phyloP scores from a whole-genome alignment of 2,113 vertebrate species.

The Tonatia bakeri region DNA sequence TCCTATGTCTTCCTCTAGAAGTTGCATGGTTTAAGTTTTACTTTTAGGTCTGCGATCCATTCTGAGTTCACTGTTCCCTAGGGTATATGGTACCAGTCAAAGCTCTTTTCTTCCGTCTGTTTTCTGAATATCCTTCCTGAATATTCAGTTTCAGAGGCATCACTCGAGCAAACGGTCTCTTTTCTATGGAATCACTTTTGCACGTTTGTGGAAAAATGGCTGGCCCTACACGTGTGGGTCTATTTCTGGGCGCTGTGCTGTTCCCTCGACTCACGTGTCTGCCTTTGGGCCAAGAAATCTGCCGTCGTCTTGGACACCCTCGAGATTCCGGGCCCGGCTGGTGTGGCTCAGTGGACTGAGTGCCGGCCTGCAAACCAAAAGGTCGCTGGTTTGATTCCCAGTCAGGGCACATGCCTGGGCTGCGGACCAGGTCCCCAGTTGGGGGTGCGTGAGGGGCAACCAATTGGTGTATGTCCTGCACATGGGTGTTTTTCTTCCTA shows the following conservation, averaged over 20 bases:
- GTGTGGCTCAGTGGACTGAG: too few relatives aligned
- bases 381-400: too few relatives aligned
- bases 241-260: neutral
- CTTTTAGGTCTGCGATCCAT: neutral
- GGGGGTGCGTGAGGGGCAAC: too few relatives aligned
- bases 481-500: too few relatives aligned
- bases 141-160: neutral
- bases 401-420: too few relatives aligned
- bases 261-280: neutral
- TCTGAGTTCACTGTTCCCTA: neutral
- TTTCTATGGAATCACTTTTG: neutral
- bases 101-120: too few relatives aligned
- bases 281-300: neutral
- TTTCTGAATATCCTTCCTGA: too few relatives aligned
- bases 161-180: neutral
- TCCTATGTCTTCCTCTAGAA: neutral
- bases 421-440: too few relatives aligned
- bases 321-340: neutral
- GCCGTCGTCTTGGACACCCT: neutral
- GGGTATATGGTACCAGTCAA: fast-evolving
- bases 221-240: too few relatives aligned
- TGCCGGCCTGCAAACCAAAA: too few relatives aligned
- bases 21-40: neutral
- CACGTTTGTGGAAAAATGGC: neutral
- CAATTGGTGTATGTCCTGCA: too few relatives aligned